A percentile compares a stretch with the other conserved stretches of the same genome.
These are phyloP conservation scores for Hyppa rectilinea DNA, from an alignment of 2,888 invertebrate genomes.

Conservation along the genomic window DNA sequence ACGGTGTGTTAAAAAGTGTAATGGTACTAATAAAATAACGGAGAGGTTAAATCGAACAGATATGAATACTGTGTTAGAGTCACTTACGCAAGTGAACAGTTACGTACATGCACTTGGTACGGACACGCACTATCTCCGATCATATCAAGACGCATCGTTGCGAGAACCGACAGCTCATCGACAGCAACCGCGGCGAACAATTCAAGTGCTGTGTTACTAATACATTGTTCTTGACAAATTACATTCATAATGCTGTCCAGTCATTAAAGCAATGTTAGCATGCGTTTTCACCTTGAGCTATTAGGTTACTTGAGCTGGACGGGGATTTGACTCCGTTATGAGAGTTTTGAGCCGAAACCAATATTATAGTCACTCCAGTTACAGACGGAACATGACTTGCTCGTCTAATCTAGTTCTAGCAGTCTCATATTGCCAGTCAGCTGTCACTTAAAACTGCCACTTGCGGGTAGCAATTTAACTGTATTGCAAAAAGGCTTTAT, in stretches of 20 bases:
- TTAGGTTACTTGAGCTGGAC: background rate
- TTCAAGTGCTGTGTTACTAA: slow-evolving; percentile 18
- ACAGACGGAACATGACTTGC: slow-evolving; percentile 8
- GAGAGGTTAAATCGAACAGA: slow-evolving; percentile 71
- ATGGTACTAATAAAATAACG: slow-evolving; percentile 76
- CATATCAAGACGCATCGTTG: slow-evolving; percentile 84
- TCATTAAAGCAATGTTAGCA: slow-evolving; percentile 30
- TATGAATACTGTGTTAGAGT: slow-evolving; percentile 70
- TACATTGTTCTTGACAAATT: slow-evolving; percentile 53
- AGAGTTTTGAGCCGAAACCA: slow-evolving; percentile 8
- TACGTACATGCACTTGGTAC: slow-evolving; percentile 76
- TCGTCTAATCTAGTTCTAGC: slow-evolving; percentile 14
- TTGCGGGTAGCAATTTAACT: slow-evolving; percentile 14
- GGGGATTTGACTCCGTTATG: slow-evolving; percentile 7
- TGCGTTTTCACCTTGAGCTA: slow-evolving; percentile 17
- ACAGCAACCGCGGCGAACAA: slow-evolving; percentile 64
- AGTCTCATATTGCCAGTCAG: slow-evolving; percentile 18
- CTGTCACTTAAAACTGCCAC: slow-evolving; percentile 5
- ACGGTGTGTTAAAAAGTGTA: slow-evolving; percentile 68
- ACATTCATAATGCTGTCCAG: slow-evolving; percentile 43
- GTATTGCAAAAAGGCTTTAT: background rate
- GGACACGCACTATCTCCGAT: slow-evolving; percentile 86
- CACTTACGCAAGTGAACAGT: slow-evolving; percentile 80
- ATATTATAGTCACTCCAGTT: background rate
- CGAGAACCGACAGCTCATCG: slow-evolving; percentile 83